Base-by-base conservation (phyloP, 2,113 vertebrate genomes). In the Boleophthalmus pectinirostris region DNA sequence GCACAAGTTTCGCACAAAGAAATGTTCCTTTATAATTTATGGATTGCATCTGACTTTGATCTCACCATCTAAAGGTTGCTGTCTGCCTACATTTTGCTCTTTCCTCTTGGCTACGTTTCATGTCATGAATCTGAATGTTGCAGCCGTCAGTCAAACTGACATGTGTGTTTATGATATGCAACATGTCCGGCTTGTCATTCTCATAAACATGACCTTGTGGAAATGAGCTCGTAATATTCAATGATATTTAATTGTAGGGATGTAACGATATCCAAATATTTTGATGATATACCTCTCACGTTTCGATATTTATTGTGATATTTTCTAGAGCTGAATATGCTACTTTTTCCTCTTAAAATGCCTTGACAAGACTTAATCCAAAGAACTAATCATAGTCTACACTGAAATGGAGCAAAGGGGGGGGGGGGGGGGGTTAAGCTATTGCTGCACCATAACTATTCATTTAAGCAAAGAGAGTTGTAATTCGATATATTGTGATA, bases 41-140 rank as follows among this genome's bases (percentile, higher is more conserved):
- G 33, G n/a, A 12, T 21, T 24, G 64, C 38, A 24, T 68, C 24
- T 70, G 21, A 35, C 38, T 84, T 82, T 84, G 73, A 81, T 86
- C 58, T 75, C 6, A 13, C 20, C 46, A 29, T 49, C 60, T 70
- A 68, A 73, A 57, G 25, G 66, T 24, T 0, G 21, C 57, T 61
- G 58, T 18, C 49, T 25, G 9, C 66, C 68, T 45, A 14, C 51
- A 21, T 14, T 67, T 77, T 69, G 25, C 29, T 65, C 66, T 23
- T 54, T 51, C 38, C 13, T 68, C 66, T 67, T 60, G 15, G 25
- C 14, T 69, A 11, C 21, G 68, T 64, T 74, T 70, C 60, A 74
- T 74, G 61, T 68, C 38, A 74, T 45, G n/a, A 66, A 72, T 73
- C 71, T 63, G 25, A 65, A 78, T 77, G 76, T 47, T 72, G 47